These are phyloP conservation scores for Cyprinodon brontotheroides DNA, from an alignment of 2,113 vertebrate genomes.

Conservation along the genomic window DNA sequence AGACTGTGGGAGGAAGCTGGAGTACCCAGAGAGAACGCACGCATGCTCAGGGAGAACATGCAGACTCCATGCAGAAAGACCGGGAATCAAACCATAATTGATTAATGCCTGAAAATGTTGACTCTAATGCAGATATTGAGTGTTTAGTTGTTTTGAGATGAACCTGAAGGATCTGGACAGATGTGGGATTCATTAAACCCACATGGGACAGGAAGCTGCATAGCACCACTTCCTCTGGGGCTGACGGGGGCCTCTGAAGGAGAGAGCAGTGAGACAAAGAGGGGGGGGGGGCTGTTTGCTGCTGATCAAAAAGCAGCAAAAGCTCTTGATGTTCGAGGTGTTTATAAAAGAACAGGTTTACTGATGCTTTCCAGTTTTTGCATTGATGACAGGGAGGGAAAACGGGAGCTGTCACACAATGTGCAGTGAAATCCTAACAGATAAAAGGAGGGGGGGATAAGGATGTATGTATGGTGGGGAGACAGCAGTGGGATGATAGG, in stretches of 20 bases:
- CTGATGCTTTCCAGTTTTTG: slow-evolving; percentile 13
- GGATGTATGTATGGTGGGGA: slow-evolving; percentile 1
- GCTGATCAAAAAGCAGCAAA: slow-evolving; percentile 14
- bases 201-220: slow-evolving; percentile 59
- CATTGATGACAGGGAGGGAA: slow-evolving; percentile 16
- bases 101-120: no score
- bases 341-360: slow-evolving; percentile 23
- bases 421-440: slow-evolving; percentile 19
- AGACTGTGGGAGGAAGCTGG: no score
- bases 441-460: slow-evolving; percentile 13
- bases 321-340: neutral
- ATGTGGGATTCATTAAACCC: no score
- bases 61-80: no score
- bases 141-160: no score
- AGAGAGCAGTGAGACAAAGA: slow-evolving; percentile 49
- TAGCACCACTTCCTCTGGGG: slow-evolving; percentile 62
- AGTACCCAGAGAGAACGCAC: no score
- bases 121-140: no score
- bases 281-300: neutral
- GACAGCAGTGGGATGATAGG: slow-evolving; percentile 21
- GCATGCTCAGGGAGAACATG: no score
- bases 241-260: slow-evolving; percentile 54
- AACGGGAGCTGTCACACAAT: slow-evolving; percentile 15
- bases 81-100: no score
- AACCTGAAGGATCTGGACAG: no score